Evolutionary conservation across 2,888 invertebrate species (phyloP).

Genomic region (Sphaeridia pumilis): DNA sequence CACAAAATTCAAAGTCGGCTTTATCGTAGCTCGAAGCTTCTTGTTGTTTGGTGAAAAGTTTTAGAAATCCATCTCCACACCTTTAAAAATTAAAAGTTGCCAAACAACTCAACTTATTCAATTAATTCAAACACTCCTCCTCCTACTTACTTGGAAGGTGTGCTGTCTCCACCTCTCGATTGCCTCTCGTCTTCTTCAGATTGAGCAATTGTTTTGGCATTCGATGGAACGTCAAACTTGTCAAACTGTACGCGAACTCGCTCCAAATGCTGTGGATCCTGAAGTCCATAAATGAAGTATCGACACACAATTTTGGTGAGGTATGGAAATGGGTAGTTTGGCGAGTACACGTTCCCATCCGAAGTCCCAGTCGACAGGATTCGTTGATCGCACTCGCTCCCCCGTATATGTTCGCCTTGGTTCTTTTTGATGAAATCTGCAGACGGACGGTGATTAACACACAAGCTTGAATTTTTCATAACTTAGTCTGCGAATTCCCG

Average conservation of each 20-base stretch:
- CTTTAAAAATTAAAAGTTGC: too few relatives aligned
- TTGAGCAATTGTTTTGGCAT: constrained; percentile 56
- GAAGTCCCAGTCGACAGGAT: constrained; percentile 89
- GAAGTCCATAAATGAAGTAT: constrained; percentile 96
- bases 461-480: too few relatives aligned
- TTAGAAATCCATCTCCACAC: constrained; percentile 80
- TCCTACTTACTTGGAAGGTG: too few relatives aligned
- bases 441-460: background rate
- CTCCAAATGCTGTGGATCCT: constrained; percentile 91
- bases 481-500: too few relatives aligned
- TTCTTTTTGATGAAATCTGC: constrained; percentile 82
- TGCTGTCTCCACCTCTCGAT: too few relatives aligned
- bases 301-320: constrained; percentile 92
- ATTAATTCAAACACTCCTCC: too few relatives aligned
- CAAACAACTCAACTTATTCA: too few relatives aligned
- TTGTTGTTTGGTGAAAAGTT: constrained; percentile 81
- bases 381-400: constrained; percentile 97
- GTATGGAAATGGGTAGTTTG: constrained; percentile 91
- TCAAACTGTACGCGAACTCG: constrained; percentile 79
- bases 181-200: too few relatives aligned
- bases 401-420: constrained; percentile 87
- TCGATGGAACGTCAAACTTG: constrained; percentile 73
- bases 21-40: constrained; percentile 88
- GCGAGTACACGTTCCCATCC: constrained; percentile 78
- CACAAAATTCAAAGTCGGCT: constrained; percentile 86